These are phyloP conservation scores for Coleophora flavipennella DNA, from an alignment of 2,888 invertebrate genomes.

Conservation along the genomic window DNA sequence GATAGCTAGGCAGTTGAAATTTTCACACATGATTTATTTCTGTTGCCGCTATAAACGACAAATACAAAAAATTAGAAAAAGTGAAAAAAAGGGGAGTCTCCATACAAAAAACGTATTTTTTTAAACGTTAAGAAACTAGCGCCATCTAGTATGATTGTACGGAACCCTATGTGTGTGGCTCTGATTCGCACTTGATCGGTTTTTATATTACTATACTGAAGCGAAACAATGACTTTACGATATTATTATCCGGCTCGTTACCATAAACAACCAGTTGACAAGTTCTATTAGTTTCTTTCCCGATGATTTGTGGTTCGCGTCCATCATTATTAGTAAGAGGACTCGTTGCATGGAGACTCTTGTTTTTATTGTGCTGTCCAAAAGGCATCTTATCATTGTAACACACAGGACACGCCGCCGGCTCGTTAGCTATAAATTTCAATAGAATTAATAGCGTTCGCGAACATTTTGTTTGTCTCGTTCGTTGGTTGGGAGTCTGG, in stretches of 20 bases:
- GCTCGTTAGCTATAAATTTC: slow-evolving; percentile 31
- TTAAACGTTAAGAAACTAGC: too few relatives aligned
- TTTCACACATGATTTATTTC: too few relatives aligned
- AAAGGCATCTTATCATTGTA: slow-evolving; percentile 20
- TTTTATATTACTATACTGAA: not conserved
- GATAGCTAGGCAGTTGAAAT: too few relatives aligned
- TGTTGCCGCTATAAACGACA: too few relatives aligned
- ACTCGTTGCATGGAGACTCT: slow-evolving; percentile 7
- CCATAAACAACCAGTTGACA: slow-evolving; percentile 1
- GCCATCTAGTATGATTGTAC: too few relatives aligned
- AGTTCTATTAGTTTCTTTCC: slow-evolving; percentile 6
- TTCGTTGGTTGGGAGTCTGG: slow-evolving; percentile 15
- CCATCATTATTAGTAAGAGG: slow-evolving; percentile 11
- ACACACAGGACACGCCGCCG: slow-evolving; percentile 21
- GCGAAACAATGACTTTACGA: not conserved
- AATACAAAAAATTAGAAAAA: too few relatives aligned
- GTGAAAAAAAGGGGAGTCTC: too few relatives aligned
- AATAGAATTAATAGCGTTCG: slow-evolving; percentile 33
- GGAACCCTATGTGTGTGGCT: too few relatives aligned
- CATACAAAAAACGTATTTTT: too few relatives aligned
- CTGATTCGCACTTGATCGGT: too few relatives aligned
- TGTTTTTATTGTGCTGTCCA: slow-evolving; percentile 13
- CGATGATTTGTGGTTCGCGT: slow-evolving; percentile 8
- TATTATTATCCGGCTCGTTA: not conserved
- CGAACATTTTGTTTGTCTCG: slow-evolving; percentile 38